phyloP scores from a whole-genome alignment of 2,113 vertebrate species.

The Phocoena sinus region DNA sequence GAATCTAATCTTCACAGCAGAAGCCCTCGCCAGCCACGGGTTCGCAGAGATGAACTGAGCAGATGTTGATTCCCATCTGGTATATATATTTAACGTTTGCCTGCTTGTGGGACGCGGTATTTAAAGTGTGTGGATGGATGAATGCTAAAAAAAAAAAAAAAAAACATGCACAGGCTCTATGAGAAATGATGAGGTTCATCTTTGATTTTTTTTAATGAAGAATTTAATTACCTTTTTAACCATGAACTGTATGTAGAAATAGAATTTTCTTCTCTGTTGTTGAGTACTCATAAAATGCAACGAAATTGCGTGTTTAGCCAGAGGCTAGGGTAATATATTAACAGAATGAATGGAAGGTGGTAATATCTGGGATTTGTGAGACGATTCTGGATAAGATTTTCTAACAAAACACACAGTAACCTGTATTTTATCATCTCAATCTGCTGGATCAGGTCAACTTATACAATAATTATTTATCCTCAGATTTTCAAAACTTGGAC shows the following conservation, averaged over 20 bases:
- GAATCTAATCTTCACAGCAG: background rate
- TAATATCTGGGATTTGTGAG: background rate
- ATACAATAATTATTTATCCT: conserved; percentile 21
- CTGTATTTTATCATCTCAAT: background rate
- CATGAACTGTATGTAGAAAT: conserved; percentile 32
- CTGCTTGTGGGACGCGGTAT: background rate
- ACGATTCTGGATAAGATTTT: background rate
- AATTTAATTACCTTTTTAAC: conserved; percentile 7
- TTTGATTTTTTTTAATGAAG: background rate
- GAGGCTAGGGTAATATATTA: conserved; percentile 2
- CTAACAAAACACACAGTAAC: background rate
- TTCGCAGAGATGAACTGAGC: background rate
- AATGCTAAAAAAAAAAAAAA: background rate
- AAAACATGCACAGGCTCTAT: background rate
- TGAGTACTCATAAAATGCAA: background rate
- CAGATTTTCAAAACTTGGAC: background rate
- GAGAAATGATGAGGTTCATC: background rate
- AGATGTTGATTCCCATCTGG: background rate
- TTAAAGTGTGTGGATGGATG: conserved; percentile 40
- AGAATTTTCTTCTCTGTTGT: background rate
- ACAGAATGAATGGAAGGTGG: background rate
- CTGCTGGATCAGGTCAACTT: conserved; percentile 45
- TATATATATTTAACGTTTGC: background rate
- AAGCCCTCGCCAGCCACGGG: rapidly evolving
- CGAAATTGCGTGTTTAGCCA: background rate